These are phyloP conservation scores for Gymnoscelis rufifasciata DNA, from an alignment of 2,888 invertebrate genomes.

Conservation along the genomic window DNA sequence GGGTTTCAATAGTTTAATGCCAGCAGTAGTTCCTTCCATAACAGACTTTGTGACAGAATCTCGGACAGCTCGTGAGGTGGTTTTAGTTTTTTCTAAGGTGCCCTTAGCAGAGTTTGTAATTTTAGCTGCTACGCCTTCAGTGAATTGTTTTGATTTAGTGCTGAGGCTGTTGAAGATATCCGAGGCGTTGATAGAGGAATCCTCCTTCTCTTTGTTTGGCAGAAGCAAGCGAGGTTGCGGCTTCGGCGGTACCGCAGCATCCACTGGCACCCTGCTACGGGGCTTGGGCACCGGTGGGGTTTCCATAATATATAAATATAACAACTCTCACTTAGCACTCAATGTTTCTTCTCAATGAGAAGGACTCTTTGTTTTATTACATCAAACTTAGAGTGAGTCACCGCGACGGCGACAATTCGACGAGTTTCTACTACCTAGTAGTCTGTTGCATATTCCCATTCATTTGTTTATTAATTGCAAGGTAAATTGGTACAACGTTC, in stretches of 20 bases:
- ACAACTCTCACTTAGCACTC: background rate
- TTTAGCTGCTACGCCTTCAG: constrained; percentile 77
- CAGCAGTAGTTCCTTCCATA: constrained; percentile 81
- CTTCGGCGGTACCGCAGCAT: constrained; percentile 62
- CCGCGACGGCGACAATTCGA: too few species aligned
- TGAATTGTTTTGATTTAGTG: constrained; percentile 77
- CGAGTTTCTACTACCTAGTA: too few species aligned
- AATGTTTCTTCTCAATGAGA: too few species aligned
- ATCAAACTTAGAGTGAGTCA: background rate
- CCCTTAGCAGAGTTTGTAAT: constrained; percentile 67
- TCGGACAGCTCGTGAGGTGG: constrained; percentile 71
- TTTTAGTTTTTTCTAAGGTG: constrained; percentile 66
- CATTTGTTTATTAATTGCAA: too few species aligned
- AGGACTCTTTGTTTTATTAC: background rate
- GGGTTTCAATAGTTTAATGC: constrained; percentile 61
- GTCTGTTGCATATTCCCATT: background rate
- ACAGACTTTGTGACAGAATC: constrained; percentile 80
- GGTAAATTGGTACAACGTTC: too few species aligned
- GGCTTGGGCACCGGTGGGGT: constrained; percentile 39
- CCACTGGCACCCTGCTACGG: constrained; percentile 7
- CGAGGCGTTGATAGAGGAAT: constrained; percentile 1
- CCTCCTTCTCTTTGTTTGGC: constrained; percentile 47
- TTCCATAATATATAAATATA: constrained; percentile 46
- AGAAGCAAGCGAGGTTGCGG: constrained; percentile 73
- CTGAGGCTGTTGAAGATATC: constrained; percentile 68